Evolutionary conservation across 2,113 vertebrate species (phyloP).

Genomic region (Potamarius usumacintae): DNA sequence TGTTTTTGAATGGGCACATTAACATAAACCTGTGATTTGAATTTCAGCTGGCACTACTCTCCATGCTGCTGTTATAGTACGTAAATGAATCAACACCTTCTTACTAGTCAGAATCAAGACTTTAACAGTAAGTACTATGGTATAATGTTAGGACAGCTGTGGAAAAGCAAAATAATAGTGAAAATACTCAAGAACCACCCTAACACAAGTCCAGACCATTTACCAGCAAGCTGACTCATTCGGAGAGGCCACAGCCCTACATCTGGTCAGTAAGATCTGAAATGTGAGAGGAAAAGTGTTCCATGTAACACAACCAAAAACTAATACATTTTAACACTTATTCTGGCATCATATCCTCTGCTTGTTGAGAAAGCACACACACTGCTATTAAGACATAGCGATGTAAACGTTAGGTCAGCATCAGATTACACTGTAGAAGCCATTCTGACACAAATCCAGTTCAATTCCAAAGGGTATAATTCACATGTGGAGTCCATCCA

Average conservation of each 20-base stretch:
- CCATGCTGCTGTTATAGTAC: background rate
- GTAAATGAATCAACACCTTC: background rate
- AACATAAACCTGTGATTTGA: background rate
- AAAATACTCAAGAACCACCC: background rate
- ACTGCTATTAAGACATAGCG: background rate
- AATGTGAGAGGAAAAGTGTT: background rate
- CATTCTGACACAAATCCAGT: background rate
- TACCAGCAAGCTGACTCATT: constrained; percentile 40
- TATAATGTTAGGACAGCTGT: background rate
- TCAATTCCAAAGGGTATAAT: background rate
- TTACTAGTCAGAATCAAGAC: background rate
- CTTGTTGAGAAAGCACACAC: constrained; percentile 1
- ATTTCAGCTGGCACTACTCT: background rate
- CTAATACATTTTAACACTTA: background rate
- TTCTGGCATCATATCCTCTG: background rate
- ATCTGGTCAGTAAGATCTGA: background rate
- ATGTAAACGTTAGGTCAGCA: background rate
- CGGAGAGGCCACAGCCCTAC: background rate
- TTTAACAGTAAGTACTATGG: background rate
- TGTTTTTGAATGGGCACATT: background rate
- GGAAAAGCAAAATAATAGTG: background rate
- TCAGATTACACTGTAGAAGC: background rate
- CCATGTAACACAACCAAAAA: background rate
- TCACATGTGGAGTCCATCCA: background rate
- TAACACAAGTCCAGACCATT: background rate